Evolutionary conservation across 2,797 vertebrate species (phyloP).

Genomic region (Semaprochilodus insignis): DNA sequence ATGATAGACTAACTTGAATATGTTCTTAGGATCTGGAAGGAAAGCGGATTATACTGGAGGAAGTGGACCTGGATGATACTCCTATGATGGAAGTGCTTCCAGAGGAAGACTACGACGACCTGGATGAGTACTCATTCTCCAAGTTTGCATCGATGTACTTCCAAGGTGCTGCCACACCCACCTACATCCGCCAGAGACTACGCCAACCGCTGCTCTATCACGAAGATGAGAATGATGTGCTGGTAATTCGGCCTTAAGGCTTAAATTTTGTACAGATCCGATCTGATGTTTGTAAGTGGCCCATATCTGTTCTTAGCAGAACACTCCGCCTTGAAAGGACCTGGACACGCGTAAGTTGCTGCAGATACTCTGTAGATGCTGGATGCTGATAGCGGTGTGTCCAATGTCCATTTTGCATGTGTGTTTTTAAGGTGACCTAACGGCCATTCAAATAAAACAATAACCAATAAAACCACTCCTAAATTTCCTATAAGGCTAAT

Average conservation of each 20-base stretch:
- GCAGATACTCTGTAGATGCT: no score
- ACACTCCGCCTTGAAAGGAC: no score
- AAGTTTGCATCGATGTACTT: constrained; percentile 96
- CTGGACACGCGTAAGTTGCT: no score
- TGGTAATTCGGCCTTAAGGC: constrained; percentile 76
- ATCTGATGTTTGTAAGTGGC: no score
- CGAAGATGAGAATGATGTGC: constrained; percentile 85
- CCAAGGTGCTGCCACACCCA: constrained; percentile 87
- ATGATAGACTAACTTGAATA: background rate
- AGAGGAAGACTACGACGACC: constrained; percentile 80
- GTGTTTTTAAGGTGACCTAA: no score
- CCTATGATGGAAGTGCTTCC: constrained; percentile 76
- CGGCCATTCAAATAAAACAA: no score
- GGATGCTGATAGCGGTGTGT: no score
- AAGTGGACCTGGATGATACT: constrained; percentile 88
- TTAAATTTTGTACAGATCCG: background rate
- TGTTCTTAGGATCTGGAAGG: constrained; percentile 81
- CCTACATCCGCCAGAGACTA: constrained; percentile 82
- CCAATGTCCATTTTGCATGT: no score
- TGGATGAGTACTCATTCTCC: constrained; percentile 89
- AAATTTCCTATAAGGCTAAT: no score
- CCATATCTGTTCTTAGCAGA: no score
- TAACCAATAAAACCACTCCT: no score
- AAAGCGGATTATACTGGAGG: constrained; percentile 73
- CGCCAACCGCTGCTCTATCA: constrained; percentile 90